Evolutionary conservation across 2,797 vertebrate species (phyloP).

Genomic region (Pteropus rufus): DNA sequence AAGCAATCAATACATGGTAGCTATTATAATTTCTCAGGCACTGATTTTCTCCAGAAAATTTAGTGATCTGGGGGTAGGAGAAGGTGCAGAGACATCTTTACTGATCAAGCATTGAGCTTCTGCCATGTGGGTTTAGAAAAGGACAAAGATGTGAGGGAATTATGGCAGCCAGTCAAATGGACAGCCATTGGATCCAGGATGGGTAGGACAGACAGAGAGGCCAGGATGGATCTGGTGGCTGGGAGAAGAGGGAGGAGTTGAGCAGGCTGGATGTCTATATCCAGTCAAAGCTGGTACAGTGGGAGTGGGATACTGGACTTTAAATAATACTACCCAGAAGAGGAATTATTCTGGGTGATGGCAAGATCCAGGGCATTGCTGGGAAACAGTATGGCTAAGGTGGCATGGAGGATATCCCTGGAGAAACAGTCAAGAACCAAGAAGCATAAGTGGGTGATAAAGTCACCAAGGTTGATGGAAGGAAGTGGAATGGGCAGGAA

Average conservation of each 20-base stretch:
- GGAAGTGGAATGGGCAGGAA: background rate
- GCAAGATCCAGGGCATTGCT: background rate
- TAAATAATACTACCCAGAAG: background rate
- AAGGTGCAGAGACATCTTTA: background rate
- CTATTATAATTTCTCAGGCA: constrained; percentile 2
- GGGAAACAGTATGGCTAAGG: background rate
- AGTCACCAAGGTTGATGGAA: background rate
- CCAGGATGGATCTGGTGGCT: background rate
- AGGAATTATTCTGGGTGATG: background rate
- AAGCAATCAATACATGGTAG: background rate
- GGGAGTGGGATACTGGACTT: background rate
- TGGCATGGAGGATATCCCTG: background rate
- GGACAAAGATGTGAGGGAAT: background rate
- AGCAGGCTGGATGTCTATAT: background rate
- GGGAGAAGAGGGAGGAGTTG: background rate
- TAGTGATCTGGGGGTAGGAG: background rate
- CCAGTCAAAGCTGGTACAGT: background rate
- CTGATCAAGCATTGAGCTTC: background rate
- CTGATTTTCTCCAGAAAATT: background rate
- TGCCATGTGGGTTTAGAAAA: background rate
- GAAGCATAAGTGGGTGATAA: background rate
- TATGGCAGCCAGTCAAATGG: background rate
- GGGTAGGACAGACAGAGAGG: background rate
- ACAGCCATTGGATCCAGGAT: background rate
- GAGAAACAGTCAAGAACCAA: background rate